Evolutionary conservation across 2,888 invertebrate species (phyloP).

Genomic region (Cosmorhoe ocellata): DNA sequence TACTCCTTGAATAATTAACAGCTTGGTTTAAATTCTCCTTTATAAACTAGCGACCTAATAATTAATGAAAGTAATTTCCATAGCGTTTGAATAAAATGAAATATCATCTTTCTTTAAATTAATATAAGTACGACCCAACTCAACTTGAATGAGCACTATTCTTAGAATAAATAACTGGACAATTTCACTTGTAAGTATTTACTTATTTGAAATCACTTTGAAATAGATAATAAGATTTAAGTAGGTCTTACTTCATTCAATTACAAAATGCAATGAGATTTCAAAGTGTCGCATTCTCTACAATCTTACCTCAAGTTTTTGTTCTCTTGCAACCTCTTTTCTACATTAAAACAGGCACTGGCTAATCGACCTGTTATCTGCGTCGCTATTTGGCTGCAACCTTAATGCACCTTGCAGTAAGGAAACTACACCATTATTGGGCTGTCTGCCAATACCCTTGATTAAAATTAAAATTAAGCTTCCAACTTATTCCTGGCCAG

Average conservation of each 20-base stretch:
- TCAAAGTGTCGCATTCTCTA: too few species aligned
- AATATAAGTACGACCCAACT: too few species aligned
- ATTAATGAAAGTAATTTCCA: slow-evolving; percentile 5
- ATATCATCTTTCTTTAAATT: too few species aligned
- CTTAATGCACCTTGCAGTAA: slow-evolving; percentile 18
- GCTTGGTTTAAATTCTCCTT: slow-evolving; percentile 28
- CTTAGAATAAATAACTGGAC: too few species aligned
- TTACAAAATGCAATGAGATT: too few species aligned
- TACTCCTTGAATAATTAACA: slow-evolving; percentile 28
- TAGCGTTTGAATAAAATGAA: neutral
- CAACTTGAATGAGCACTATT: too few species aligned
- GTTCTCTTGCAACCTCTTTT: neutral
- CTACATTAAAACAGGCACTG: neutral
- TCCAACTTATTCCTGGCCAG: neutral
- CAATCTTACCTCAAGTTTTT: too few species aligned
- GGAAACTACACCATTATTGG: slow-evolving; percentile 7
- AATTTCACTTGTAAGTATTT: too few species aligned
- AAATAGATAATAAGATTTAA: too few species aligned
- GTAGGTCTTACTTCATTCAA: too few species aligned
- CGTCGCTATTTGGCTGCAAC: slow-evolving; percentile 18
- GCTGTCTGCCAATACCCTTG: slow-evolving; percentile 13
- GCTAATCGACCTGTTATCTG: slow-evolving; percentile 13
- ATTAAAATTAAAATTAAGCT: slow-evolving; percentile 9
- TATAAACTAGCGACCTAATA: slow-evolving; percentile 20
- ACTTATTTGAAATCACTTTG: too few species aligned